Percentiles rank a stretch among this genome's conserved stretches.
phyloP scores from a whole-genome alignment of 2,888 invertebrate genomes.

The Hanleya hanleyi region DNA sequence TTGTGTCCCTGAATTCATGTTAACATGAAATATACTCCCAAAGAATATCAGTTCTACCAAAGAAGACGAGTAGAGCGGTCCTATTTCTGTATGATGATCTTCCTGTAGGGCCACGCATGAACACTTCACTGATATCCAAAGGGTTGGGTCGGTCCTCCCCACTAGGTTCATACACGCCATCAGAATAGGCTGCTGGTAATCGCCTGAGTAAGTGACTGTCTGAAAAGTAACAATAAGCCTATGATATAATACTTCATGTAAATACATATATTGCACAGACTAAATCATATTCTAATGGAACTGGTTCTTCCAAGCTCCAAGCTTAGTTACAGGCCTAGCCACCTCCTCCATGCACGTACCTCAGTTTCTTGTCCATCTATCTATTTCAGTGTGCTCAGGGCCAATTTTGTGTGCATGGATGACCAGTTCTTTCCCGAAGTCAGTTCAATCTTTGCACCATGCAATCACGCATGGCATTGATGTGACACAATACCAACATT shows the following conservation, averaged over 20 bases:
- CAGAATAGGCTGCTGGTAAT: slow-evolving; percentile 77
- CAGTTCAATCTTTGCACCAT: too few relatives aligned
- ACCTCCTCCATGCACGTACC: too few relatives aligned
- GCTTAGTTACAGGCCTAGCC: too few relatives aligned
- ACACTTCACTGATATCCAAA: slow-evolving; percentile 74
- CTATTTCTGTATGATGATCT: slow-evolving; percentile 75
- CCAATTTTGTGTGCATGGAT: too few relatives aligned
- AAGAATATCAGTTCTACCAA: slow-evolving; percentile 74
- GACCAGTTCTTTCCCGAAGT: too few relatives aligned
- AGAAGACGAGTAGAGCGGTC: slow-evolving; percentile 78
- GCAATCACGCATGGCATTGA: too few relatives aligned
- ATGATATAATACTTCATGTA: neutral
- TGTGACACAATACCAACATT: too few relatives aligned
- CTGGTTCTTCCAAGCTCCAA: too few relatives aligned
- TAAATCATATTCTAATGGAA: neutral
- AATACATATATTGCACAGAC: neutral
- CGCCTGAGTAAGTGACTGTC: slow-evolving; percentile 77
- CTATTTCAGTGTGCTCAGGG: too few relatives aligned
- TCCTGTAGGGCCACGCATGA: slow-evolving; percentile 73
- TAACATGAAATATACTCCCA: too few relatives aligned
- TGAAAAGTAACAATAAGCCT: slow-evolving; percentile 42
- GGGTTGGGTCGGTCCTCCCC: slow-evolving; percentile 76
- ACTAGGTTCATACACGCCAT: slow-evolving; percentile 77
- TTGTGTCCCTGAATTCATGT: too few relatives aligned
- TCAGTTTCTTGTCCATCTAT: too few relatives aligned